Conservation (phyloP, 1,140 invertebrate species). For the Zophobas atratus region DNA sequence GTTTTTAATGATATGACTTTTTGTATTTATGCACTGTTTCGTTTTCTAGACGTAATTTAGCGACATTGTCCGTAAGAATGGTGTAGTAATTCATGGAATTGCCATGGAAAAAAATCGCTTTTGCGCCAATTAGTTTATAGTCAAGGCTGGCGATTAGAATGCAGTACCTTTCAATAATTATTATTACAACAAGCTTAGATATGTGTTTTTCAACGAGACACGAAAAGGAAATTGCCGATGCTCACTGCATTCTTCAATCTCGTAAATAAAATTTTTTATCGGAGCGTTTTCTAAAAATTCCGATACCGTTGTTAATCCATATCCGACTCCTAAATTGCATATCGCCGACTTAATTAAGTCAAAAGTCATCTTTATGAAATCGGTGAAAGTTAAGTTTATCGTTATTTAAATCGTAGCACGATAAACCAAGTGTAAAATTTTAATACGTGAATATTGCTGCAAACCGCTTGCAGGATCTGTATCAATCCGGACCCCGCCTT, state of each 20-base stretch:
- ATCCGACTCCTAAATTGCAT: conserved; percentile 5
- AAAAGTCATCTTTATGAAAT: conserved; percentile 12
- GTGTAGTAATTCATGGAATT: conserved; percentile 6
- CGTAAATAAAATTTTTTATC: too few relatives aligned
- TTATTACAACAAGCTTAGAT: not conserved
- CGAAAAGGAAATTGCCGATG: too few relatives aligned
- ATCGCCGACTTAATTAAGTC: not conserved
- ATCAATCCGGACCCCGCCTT: conserved; percentile 30
- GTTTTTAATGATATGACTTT: conserved; percentile 13
- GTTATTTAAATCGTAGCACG: conserved; percentile 23
- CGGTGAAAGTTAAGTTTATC: conserved; percentile 29
- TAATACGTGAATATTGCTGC: conserved; percentile 15
- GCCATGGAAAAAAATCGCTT: conserved; percentile 12
- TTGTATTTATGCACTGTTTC: conserved; percentile 21
- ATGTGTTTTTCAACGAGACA: not conserved
- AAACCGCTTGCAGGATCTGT: conserved; percentile 4
- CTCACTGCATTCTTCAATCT: too few relatives aligned
- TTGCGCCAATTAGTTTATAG: not conserved
- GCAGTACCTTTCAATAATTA: conserved; percentile 37
- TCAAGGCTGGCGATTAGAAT: conserved; percentile 38
- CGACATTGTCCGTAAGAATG: conserved; percentile 8
- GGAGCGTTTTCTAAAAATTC: conserved; percentile 8
- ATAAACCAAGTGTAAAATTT: conserved; percentile 33
- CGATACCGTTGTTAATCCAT: conserved; percentile 6
- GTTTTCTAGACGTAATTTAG: not conserved